A percentile compares a stretch with the other conserved stretches of the same genome.
phyloP scores from a whole-genome alignment of 2,888 invertebrate species.

The Eupithecia pulchellata region DNA sequence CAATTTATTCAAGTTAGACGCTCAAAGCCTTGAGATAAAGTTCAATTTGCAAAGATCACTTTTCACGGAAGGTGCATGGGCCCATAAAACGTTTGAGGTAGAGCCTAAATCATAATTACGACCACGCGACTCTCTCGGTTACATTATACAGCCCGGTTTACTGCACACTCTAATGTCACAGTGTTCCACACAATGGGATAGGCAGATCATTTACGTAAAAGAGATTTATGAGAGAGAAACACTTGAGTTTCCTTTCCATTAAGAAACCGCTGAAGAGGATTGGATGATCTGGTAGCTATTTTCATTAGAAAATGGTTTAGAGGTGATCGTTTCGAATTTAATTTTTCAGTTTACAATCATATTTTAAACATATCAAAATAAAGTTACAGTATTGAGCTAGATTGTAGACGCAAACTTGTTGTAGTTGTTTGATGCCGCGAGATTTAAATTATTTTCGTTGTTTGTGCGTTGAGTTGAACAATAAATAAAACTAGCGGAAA shows the following conservation, averaged over 20 bases:
- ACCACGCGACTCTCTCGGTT: background rate
- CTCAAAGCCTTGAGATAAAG: background rate
- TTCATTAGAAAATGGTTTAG: no score
- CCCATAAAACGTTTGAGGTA: background rate
- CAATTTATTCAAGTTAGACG: background rate
- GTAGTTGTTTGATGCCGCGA: no score
- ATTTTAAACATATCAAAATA: no score
- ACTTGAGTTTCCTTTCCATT: background rate
- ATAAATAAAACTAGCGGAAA: no score
- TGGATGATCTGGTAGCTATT: background rate
- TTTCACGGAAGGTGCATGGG: slow-evolving; percentile 1
- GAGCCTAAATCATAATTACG: slow-evolving; percentile 10
- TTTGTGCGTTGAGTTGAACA: no score
- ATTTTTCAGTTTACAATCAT: no score
- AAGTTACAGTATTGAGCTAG: no score
- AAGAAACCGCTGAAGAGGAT: background rate
- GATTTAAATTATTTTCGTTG: no score
- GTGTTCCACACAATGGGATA: background rate
- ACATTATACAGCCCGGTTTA: background rate
- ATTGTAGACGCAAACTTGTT: no score
- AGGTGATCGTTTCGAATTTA: no score
- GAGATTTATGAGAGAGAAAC: slow-evolving; percentile 1
- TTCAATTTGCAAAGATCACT: background rate
- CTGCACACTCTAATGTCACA: background rate
- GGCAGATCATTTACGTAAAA: slow-evolving; percentile 5